Conservation (phyloP, 2,113 vertebrate species). For the Gallinago undulata region DNA sequence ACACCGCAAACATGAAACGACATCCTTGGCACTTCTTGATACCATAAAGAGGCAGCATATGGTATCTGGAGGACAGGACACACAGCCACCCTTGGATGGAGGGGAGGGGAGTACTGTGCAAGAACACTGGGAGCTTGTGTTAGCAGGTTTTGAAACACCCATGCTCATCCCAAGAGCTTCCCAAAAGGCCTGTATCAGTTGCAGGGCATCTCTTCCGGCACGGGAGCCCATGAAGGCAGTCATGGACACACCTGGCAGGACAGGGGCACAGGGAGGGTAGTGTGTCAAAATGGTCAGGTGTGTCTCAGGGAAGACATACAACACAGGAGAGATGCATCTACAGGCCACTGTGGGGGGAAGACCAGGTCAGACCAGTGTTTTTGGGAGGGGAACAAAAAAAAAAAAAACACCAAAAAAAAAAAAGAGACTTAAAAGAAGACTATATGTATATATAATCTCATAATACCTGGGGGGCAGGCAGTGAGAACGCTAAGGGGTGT, state of each 20-base stretch:
- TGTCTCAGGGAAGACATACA: not conserved
- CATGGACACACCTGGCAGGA: not conserved
- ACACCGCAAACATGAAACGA: not conserved
- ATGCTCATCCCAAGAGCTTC: not conserved
- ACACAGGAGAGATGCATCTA: not conserved
- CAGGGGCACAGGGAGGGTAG: not conserved
- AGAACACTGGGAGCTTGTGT: not conserved
- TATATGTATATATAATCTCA: constrained; percentile 32
- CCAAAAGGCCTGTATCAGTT: not conserved
- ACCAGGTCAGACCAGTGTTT: constrained; percentile 10
- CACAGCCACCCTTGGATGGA: not conserved
- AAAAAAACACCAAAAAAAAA: not conserved
- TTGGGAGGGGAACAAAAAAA: fast-evolving
- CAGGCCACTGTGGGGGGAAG: not conserved
- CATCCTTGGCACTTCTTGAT: not conserved
- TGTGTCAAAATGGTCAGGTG: not conserved
- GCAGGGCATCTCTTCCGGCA: not conserved
- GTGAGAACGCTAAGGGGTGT: not conserved
- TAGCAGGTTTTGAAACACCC: not conserved
- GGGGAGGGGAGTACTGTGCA: not conserved
- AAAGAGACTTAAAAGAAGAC: not conserved
- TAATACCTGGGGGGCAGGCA: constrained; percentile 40
- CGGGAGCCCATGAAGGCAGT: not conserved
- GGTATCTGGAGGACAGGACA: not conserved
- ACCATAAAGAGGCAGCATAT: constrained; percentile 11